Percentiles rank a stretch among this genome's conserved stretches.
Conservation (phyloP, 2,797 vertebrate species). For the Chelidonichthys spinosus region DNA sequence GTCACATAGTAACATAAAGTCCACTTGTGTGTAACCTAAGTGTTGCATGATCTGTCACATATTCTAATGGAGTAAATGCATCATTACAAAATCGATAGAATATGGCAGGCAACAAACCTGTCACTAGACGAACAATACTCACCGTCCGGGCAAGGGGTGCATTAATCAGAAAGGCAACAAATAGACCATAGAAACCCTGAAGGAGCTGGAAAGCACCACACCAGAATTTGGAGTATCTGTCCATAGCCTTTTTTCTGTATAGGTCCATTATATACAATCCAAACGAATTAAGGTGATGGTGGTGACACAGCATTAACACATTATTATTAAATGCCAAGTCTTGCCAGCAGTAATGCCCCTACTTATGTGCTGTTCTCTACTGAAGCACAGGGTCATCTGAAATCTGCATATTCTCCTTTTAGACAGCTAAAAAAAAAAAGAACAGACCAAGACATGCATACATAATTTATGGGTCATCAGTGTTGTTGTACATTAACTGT, state of each 20-base stretch:
- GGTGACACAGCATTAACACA: no score
- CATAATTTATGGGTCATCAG: slow-evolving; percentile 45
- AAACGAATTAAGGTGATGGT: no score
- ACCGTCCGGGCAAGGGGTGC: not conserved
- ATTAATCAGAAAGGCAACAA: slow-evolving; percentile 4
- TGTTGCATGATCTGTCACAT: not conserved
- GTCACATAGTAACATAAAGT: not conserved
- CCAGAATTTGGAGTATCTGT: not conserved
- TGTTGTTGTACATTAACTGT: not conserved
- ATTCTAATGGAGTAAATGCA: not conserved
- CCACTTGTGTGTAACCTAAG: no score
- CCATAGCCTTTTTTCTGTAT: not conserved
- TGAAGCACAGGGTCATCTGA: slow-evolving; percentile 31
- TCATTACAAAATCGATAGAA: not conserved
- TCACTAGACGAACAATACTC: not conserved
- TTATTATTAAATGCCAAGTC: no score
- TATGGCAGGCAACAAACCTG: not conserved
- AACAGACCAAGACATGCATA: slow-evolving; percentile 26
- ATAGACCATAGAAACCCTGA: slow-evolving; percentile 19
- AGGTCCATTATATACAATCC: no score
- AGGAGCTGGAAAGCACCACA: not conserved
- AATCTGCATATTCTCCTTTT: slow-evolving; percentile 35
- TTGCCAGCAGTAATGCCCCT: no score
- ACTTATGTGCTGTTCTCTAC: no score
- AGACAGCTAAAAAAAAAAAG: slow-evolving; percentile 10